phyloP scores from a whole-genome alignment of 2,797 vertebrate species.

The Enteromius afrohamiltoni region DNA sequence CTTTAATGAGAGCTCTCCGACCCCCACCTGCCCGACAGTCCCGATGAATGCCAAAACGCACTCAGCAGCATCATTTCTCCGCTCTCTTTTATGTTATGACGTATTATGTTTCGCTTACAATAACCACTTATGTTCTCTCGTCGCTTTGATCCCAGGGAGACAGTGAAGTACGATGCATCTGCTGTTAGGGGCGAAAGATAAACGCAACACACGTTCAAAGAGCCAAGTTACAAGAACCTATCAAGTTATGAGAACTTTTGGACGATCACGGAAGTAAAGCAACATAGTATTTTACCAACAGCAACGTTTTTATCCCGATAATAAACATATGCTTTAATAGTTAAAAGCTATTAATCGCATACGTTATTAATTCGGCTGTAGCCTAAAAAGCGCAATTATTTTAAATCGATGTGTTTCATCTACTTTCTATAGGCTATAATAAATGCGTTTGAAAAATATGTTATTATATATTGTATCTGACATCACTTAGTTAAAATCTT shows the following conservation, averaged over 20 bases:
- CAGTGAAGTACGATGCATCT: constrained; percentile 59
- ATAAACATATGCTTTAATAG: not conserved
- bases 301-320: not conserved
- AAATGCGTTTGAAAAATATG: not conserved
- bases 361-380: not conserved
- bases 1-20: constrained; percentile 67
- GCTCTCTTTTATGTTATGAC: constrained; percentile 63
- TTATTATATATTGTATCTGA: not conserved
- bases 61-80: constrained; percentile 62
- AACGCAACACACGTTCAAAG: constrained; percentile 40
- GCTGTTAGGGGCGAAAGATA: constrained; percentile 51
- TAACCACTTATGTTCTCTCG: constrained; percentile 63
- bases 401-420: not conserved
- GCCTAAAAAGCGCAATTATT: not conserved
- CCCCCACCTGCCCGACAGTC: constrained; percentile 66
- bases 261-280: not conserved
- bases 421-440: not conserved
- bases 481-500: not conserved
- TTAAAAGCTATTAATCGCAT: not conserved
- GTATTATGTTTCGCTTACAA: constrained; percentile 67
- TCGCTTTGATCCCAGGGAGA: constrained; percentile 69
- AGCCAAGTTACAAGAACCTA: constrained; percentile 32
- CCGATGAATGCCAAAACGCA: constrained; percentile 61
- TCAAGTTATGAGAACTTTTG: constrained; percentile 43
- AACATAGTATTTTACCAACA: not conserved